Base-by-base conservation (phyloP, 1,140 invertebrate species). In the Hesperophylax magnus region DNA sequence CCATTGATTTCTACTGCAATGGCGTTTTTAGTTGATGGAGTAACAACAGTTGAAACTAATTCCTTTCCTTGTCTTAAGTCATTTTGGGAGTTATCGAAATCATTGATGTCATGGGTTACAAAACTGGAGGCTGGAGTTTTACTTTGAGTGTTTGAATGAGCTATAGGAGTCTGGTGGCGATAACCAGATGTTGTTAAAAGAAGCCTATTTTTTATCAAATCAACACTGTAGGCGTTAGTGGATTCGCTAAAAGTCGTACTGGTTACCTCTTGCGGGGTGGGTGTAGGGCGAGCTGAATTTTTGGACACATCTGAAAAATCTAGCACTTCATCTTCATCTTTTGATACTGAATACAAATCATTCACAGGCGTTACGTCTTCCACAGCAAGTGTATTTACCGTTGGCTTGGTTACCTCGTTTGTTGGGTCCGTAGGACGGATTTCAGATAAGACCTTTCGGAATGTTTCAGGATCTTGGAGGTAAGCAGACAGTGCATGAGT, bases 401-500 rank as follows among this genome's bases (percentile, higher is more conserved):
- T 71, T 71, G 39, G 67, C 17, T 52, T 71, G 6, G 67, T 20
- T 6, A 71, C 31, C n/a, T 63, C 85, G 77, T 88, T 88, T 8
- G 93, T 89, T 2, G 95, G 95, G 86, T 95, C 94, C 0, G 95
- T 96, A 0, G 95, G 95, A 85, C 95, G 90, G 3, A 95, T 93
- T 84, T 95, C 92, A 52, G 93, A 92, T 27, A 96, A 86, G 17
- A 94, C 93, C 84, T 93, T 93, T 81, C 94, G 93, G 82, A 96
- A 96, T 56, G 92, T 93, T 17, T 93, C 92, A 1, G 95, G 95
- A 88, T 96, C 94, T 86, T 96, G 93, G 5, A 96, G 88, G 85
- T 96, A 96, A 5, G 94, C 94, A 1, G 94, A 95, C 7, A 96
- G 86, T 0, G 95, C 95, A 84, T 95, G 93, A 0, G 95, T 96